Evolutionary conservation across 2,797 vertebrate genomes (phyloP).

Genomic region (Ceyx erithaca): DNA sequence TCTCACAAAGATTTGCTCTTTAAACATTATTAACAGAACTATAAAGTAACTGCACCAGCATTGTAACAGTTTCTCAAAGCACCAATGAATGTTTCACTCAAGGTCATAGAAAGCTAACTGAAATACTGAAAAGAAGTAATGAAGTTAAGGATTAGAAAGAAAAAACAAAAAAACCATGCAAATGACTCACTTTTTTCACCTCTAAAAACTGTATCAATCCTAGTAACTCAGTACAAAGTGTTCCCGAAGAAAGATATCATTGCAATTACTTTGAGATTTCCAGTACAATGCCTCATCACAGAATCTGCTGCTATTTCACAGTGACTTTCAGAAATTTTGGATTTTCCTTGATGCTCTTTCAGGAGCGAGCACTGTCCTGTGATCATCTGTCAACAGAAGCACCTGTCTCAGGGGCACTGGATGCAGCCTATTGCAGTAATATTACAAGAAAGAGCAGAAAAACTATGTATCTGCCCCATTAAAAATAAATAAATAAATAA

Average conservation of each 20-base stretch:
- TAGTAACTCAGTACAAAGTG: neutral
- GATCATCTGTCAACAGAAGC: neutral
- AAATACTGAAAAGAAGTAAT: neutral
- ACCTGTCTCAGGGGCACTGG: neutral
- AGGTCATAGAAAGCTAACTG: neutral
- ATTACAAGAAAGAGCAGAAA: neutral
- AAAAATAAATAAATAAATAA: neutral
- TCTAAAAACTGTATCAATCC: neutral
- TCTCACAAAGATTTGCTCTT: neutral
- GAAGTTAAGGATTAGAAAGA: neutral
- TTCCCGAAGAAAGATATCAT: neutral
- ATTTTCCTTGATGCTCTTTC: neutral
- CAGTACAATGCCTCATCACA: neutral
- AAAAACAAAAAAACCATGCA: neutral
- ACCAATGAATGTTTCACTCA: neutral
- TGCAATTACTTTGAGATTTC: neutral
- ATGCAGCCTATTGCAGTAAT: neutral
- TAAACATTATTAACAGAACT: neutral
- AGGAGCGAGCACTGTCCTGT: neutral
- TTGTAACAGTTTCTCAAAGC: neutral
- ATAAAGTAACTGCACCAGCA: neutral
- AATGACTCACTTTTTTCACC: neutral
- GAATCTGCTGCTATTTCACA: neutral
- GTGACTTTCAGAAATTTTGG: neutral
- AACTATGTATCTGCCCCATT: neutral